phyloP scores from a whole-genome alignment of 2,113 vertebrate genomes.

The Emydocephalus ijimae region DNA sequence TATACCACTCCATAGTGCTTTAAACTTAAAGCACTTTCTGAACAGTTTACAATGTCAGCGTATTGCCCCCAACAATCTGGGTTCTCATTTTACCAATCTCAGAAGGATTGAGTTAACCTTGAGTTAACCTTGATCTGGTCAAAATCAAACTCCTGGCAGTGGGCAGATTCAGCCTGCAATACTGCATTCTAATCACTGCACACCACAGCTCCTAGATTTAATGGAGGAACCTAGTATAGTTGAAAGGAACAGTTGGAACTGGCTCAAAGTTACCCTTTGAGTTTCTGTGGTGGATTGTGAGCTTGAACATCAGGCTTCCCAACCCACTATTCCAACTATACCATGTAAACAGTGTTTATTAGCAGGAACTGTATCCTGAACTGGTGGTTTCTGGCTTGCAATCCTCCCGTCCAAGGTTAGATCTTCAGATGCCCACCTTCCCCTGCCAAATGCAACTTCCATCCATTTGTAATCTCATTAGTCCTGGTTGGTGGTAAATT shows the following conservation, averaged over 20 bases:
- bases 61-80: neutral
- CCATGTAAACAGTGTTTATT: neutral
- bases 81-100: too few relatives aligned
- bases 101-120: neutral
- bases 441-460: neutral
- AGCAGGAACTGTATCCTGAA: neutral
- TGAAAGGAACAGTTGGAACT: neutral
- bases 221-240: neutral
- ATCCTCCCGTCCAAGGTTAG: neutral
- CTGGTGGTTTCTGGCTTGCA: neutral
- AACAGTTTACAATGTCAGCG: neutral
- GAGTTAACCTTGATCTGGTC: neutral
- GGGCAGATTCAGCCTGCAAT: neutral
- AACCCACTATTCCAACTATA: neutral
- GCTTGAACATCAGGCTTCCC: neutral
- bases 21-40: neutral
- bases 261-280: neutral
- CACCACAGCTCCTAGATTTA: neutral
- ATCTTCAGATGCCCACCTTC: neutral
- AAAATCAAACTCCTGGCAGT: neutral
- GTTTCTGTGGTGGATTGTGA: neutral
- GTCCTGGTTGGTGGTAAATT: neutral
- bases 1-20: neutral
- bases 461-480: neutral
- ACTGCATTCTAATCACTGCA: neutral